phyloP scores from a whole-genome alignment of 1,140 invertebrate genomes.

The Telenomus remus region DNA sequence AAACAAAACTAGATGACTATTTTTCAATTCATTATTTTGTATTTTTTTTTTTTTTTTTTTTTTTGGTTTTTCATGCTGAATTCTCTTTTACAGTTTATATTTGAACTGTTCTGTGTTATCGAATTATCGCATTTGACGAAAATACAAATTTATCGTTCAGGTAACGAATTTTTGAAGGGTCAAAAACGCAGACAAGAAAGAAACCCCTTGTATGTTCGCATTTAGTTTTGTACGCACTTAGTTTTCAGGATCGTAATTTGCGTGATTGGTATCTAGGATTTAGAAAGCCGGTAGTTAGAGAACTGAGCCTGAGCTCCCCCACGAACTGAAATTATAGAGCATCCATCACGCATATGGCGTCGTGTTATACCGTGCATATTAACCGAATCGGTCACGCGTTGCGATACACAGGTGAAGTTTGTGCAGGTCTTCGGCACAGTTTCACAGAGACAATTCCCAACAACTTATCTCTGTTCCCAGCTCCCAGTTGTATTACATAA shows the following conservation, averaged over 20 bases:
- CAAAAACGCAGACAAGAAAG: too few relatives aligned
- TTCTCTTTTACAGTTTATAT: too few relatives aligned
- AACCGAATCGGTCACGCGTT: slow-evolving; percentile 48
- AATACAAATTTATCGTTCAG: too few relatives aligned
- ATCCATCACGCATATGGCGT: slow-evolving; percentile 53
- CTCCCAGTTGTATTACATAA: not conserved
- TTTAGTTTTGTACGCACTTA: slow-evolving; percentile 12
- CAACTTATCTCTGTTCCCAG: slow-evolving; percentile 3
- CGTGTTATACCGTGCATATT: slow-evolving; percentile 22
- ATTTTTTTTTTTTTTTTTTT: too few relatives aligned
- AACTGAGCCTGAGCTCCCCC: slow-evolving; percentile 36
- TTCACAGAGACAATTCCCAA: slow-evolving; percentile 12
- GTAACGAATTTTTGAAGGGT: too few relatives aligned
- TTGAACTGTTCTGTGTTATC: too few relatives aligned
- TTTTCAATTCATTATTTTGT: too few relatives aligned
- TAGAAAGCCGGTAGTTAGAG: slow-evolving; percentile 42
- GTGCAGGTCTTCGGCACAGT: slow-evolving; percentile 32
- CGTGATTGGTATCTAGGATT: slow-evolving; percentile 48
- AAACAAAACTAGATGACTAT: too few relatives aligned
- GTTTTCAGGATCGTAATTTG: slow-evolving; percentile 14
- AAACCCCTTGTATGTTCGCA: not conserved
- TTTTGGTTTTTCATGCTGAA: too few relatives aligned
- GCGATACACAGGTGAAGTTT: slow-evolving; percentile 51
- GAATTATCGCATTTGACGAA: too few relatives aligned
- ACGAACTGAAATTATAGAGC: slow-evolving; percentile 49